Evolutionary conservation across 2,888 invertebrate species (phyloP).

Genomic region (Peribatodes rhomboidaria): DNA sequence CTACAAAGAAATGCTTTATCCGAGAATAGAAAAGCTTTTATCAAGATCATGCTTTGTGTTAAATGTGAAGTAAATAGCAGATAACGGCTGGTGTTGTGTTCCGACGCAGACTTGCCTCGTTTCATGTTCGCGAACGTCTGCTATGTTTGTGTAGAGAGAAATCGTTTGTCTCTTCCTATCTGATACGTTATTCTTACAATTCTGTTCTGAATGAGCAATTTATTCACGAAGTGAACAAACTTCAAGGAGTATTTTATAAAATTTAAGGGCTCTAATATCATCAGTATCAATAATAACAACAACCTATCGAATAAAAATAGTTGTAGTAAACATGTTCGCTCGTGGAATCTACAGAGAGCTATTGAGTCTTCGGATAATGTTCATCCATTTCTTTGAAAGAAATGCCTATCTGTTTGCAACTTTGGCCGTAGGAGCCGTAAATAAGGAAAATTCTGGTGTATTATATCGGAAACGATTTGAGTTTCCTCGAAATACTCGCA

Average conservation of each 20-base stretch:
- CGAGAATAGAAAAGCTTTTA: conserved; percentile 32
- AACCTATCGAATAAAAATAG: not conserved
- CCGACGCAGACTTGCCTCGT: not conserved
- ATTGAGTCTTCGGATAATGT: not conserved
- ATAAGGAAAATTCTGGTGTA: conserved; percentile 1
- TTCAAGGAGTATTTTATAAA: not conserved
- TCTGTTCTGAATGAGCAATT: not conserved
- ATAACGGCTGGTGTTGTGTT: conserved; percentile 2
- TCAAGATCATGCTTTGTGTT: conserved; percentile 24
- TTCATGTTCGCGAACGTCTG: conserved; percentile 13
- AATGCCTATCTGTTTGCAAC: not conserved
- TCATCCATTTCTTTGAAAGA: not conserved
- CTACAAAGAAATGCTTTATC: conserved; percentile 40
- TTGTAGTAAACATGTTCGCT: not conserved
- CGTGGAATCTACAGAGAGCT: not conserved
- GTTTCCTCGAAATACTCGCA: conserved; percentile 1
- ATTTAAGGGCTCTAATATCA: not conserved
- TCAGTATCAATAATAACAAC: not conserved
- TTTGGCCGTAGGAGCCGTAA: not conserved
- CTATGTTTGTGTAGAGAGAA: not conserved
- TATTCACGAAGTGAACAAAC: not conserved
- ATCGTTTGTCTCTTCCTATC: not conserved
- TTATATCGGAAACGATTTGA: not conserved
- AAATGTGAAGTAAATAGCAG: conserved; percentile 20
- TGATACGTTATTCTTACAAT: not conserved